Conservation (phyloP, 2,113 vertebrate genomes). For the Gallinago media region DNA sequence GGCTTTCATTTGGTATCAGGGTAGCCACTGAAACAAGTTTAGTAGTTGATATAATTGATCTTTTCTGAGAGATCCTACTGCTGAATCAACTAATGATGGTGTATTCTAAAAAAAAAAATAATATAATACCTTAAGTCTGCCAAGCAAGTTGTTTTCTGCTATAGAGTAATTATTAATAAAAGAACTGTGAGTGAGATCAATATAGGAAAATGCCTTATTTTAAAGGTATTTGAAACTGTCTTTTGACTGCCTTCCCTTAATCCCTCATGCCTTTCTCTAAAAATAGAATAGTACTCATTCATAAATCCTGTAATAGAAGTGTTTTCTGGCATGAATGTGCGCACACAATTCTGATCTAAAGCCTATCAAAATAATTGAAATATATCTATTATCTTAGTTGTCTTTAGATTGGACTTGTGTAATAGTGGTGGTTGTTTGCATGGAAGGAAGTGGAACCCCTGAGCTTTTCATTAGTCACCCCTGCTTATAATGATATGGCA, state of each 20-base stretch:
- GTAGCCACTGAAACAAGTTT: background rate
- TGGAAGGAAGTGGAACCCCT: background rate
- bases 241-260: background rate
- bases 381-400: background rate
- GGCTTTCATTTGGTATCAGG: background rate
- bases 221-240: background rate
- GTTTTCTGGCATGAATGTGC: background rate
- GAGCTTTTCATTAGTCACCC: background rate
- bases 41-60: background rate
- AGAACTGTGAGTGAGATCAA: background rate
- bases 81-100: background rate
- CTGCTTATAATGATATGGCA: background rate
- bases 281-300: background rate
- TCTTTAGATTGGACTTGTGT: background rate
- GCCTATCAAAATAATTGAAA: background rate
- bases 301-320: background rate
- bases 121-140: background rate
- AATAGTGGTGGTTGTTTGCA: fast-evolving
- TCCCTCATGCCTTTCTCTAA: background rate
- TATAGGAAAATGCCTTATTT: background rate
- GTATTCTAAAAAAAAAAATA: background rate
- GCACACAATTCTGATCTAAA: background rate
- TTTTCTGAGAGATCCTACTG: background rate
- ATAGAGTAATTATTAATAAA: background rate
- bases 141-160: background rate